Percentiles rank a stretch among this genome's conserved stretches.
These are phyloP conservation scores for Prunella strophiata DNA, from an alignment of 2,797 vertebrate species.

Conservation along the genomic window DNA sequence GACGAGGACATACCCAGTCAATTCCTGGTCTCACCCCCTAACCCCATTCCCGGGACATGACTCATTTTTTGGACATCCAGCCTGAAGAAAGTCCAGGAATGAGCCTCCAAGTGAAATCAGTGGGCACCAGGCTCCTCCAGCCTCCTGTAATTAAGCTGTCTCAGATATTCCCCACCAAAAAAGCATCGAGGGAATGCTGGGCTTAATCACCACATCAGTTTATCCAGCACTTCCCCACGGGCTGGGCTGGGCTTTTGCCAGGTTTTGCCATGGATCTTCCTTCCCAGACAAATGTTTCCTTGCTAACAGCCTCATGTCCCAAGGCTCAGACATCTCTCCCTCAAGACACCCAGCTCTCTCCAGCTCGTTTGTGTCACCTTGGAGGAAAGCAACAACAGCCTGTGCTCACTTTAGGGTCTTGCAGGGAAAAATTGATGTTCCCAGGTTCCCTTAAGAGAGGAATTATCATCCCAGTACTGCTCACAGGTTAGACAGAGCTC, in stretches of 20 bases:
- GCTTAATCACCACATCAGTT: background rate
- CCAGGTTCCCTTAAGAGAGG: background rate
- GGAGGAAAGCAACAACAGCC: background rate
- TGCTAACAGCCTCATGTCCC: background rate
- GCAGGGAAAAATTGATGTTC: background rate
- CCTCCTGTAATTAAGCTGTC: background rate
- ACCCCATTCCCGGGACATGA: background rate
- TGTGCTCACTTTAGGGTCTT: background rate
- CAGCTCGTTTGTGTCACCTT: background rate
- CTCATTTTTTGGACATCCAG: background rate
- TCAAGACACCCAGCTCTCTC: background rate
- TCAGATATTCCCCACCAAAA: background rate
- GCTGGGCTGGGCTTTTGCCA: background rate
- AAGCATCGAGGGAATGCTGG: background rate
- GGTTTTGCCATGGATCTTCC: background rate
- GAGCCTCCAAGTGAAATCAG: background rate
- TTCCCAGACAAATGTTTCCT: background rate
- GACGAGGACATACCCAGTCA: background rate
- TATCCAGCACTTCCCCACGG: background rate
- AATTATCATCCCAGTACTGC: background rate
- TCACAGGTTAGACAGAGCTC: background rate
- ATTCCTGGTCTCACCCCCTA: background rate
- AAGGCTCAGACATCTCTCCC: background rate
- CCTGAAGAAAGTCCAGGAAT: background rate
- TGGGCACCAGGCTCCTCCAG: background rate